A percentile compares a stretch with the other conserved stretches of the same genome.
Conservation (phyloP, 2,888 invertebrate species). For the Metalampra italica region DNA sequence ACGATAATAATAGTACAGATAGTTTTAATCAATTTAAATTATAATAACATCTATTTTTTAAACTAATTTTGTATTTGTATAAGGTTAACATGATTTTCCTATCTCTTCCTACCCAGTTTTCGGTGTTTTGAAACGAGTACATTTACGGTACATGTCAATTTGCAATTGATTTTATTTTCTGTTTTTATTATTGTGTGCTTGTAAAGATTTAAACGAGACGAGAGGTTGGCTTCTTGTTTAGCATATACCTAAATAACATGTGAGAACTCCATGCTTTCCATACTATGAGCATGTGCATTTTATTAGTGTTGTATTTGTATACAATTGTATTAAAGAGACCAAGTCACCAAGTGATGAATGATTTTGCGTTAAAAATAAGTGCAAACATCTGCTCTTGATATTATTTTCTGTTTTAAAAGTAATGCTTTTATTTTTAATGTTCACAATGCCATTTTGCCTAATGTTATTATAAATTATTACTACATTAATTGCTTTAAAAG, state of each 20-base stretch:
- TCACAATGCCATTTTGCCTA: constrained; percentile 79
- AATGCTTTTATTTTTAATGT: constrained; percentile 76
- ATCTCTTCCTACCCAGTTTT: constrained; percentile 39
- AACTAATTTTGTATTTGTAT: constrained; percentile 58
- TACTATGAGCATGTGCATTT: constrained; percentile 42
- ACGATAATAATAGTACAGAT: constrained; percentile 73
- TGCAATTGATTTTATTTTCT: constrained; percentile 12
- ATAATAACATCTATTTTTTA: constrained; percentile 64
- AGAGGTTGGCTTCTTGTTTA: background rate
- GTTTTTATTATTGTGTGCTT: constrained; percentile 15
- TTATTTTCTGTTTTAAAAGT: constrained; percentile 71
- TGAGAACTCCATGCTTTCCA: constrained; percentile 1
- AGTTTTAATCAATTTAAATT: constrained; percentile 62
- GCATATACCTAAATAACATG: background rate
- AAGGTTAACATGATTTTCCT: constrained; percentile 57
- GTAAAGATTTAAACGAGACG: background rate
- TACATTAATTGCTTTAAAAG: constrained; percentile 78
- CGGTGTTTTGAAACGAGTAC: background rate
- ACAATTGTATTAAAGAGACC: constrained; percentile 53
- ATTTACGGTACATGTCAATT: background rate
- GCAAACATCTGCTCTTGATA: constrained; percentile 71
- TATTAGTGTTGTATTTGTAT: constrained; percentile 50
- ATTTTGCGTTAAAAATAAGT: constrained; percentile 56
- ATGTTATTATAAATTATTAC: constrained; percentile 79
- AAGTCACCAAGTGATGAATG: constrained; percentile 73